Evolutionary conservation across 2,797 vertebrate species (phyloP), one percentile per base, ranked within the genome.

Genomic region (Telmatherina bonti): DNA sequence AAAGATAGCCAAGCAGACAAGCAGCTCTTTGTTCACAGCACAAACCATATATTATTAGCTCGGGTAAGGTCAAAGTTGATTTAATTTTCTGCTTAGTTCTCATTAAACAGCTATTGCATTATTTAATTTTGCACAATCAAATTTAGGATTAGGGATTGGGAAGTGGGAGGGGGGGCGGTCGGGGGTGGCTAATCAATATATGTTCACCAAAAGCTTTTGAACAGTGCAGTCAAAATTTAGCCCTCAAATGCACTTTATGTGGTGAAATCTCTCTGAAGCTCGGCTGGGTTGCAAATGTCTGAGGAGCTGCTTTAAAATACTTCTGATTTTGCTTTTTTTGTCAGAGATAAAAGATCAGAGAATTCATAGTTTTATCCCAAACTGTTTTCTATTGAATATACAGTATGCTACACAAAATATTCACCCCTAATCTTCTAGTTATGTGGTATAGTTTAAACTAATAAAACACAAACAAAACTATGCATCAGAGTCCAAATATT

Each of bases 91-190:
- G 89, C 91, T 95, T 93, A 94, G 93, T 91, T 92, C 93, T 92
- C 84, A 93, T 95, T 94, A 94, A 94, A 93, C 78, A 92, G 92
- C 89, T 92, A 94, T 94, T 94, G 89, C 93, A 94, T 95, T 94
- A 94, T 95, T 95, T 94, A 90, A 95, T 95, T 95, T 95, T 73
- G 91, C 90, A 88, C 85, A 95, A 95, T 95, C 85, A 82, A 91
- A 90, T 95, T 94, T 93, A 72, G 60, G 65, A 74, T 30, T 26
- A 43, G 41, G 63, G 72, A 53, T 52, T 31, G 35, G 55, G 74
- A 62, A 56, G n/a, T 30, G 41, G 45, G 62, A 10, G 20, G 27
- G 64, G 49, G 27, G 24, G 22, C 1, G 49, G 60, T 53, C 13
- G 49, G 31, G 38, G 59, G 20, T 35, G 38, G 49, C 64, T 65